These are phyloP conservation scores for Varroa destructor DNA, from an alignment of 1,140 invertebrate genomes.

Conservation along the genomic window DNA sequence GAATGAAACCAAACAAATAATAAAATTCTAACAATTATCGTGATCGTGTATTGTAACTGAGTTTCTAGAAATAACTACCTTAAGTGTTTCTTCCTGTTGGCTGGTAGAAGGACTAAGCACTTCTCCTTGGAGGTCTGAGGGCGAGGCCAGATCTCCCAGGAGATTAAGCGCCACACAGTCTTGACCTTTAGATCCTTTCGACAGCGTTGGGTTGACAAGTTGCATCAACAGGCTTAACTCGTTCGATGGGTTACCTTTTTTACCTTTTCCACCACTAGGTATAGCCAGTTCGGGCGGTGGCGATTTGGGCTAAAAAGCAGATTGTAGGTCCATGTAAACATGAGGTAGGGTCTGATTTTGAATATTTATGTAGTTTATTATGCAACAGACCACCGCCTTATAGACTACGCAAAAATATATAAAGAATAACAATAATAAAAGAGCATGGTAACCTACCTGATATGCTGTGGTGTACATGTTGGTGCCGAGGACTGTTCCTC, in stretches of 20 bases:
- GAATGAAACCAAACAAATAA: no score
- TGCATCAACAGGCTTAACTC: conserved; percentile 15
- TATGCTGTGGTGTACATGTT: conserved; percentile 22
- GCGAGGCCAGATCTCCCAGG: conserved; percentile 13
- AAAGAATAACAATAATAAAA: no score
- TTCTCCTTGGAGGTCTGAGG: conserved; percentile 13
- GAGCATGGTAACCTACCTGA: neutral
- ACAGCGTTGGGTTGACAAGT: conserved; percentile 16
- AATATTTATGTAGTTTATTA: neutral
- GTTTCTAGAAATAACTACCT: neutral
- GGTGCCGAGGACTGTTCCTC: conserved; percentile 12
- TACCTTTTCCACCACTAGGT: neutral
- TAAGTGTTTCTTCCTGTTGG: conserved; percentile 21
- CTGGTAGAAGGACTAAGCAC: neutral
- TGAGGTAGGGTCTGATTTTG: neutral
- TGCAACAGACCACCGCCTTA: no score
- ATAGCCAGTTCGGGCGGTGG: neutral
- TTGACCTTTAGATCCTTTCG: conserved; percentile 10
- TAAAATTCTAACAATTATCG: no score
- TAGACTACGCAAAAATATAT: no score
- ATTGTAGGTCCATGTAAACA: neutral
- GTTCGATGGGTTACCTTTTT: conserved; percentile 20
- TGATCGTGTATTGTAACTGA: no score
- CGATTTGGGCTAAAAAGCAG: conserved; percentile 11
- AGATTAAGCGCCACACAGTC: conserved; percentile 22